Base-by-base conservation (phyloP, 92 coral and sea anemone species). In the Epizoanthus illoricatus region DNA sequence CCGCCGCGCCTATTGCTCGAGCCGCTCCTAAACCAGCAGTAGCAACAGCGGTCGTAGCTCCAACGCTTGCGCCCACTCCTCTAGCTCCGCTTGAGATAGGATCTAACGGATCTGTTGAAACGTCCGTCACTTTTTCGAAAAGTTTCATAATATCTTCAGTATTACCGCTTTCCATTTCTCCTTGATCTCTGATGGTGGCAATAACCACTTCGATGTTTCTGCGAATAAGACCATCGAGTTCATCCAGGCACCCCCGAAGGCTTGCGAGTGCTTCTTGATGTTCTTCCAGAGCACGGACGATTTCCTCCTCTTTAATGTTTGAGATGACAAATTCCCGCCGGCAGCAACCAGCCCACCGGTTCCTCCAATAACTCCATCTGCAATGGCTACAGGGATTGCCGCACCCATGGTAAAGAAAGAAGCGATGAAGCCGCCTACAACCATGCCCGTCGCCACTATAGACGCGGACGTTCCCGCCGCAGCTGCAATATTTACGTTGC, bases 361-460 rank as follows among this genome's bases (percentile, higher is more conserved):
- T 1, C 88, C 91, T 7, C 86, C 91, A 23, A 88, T 56, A 20
- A 56, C 45, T 0, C 88, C 91, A 13, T 88, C 91, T 0, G 91
- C 75, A 6, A 88, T 69, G 81, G 86, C 83, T 17, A 88, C 52
- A 2, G 91, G 91, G 43, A 88, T 69, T 7, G 91, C 86, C 43
- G 91, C 91, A 28, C 91, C 91, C 24, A 85, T 82, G 3, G 91
- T 88, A 76, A 88, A 85, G 52, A 88, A 88, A 19, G 91, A 84
- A 28, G 83, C 71, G 4, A 88, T 69, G 78, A 84, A 88, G 10
- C 91, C 91, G 7, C 91, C 91, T 19, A 88, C 83, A 80, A 88
- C 88, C 73, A 88, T 62, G 72, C 86, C 91, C n/a, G 91, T 88
- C 55, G 88, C 91, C 24, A 88, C 72, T 24, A 88, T 86, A 28